Evolutionary conservation across 2,113 vertebrate species (phyloP), one percentile per base, ranked within the genome.

Genomic region (Apteryx mantelli): DNA sequence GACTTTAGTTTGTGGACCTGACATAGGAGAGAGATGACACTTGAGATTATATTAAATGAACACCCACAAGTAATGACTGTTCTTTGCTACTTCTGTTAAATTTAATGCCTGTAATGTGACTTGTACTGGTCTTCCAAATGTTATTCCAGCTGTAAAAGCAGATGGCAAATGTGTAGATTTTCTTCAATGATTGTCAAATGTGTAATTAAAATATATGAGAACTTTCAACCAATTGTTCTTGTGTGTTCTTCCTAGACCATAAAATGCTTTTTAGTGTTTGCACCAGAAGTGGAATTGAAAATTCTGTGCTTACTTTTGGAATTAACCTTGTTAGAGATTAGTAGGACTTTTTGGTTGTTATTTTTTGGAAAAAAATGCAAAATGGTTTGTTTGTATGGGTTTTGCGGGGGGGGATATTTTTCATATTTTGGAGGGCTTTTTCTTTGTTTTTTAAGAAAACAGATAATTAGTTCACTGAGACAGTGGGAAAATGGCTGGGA

Each of bases 171-270:
- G n/a, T 71, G 50, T 91, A 88, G 84, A 89, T 89, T 93, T 38
- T 94, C 38, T 91, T 88, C 65, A 88, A 50, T 92, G 42, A 91
- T 50, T 94, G 86, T 95, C 73, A 92, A 88, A 65, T 89, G 42
- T 92, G 2, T 82, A 89, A 93, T 75, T 94, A 88, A 94, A 97
- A 92, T 73, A 58, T 11, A 82, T 52, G 34, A 78, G 34, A 91
- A 74, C 50, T 85, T 89, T 50, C 21, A 95, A 56, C n/a, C 63
- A 17, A 12, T 93, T 84, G 68, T 46, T 94, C 8, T 53, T 87
- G 55, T 91, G 50, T 88, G 30, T 77, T 93, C 38, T 96, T 91
- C 60, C 69, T 83, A 55, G 34, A 79, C 5, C 4, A 48, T 74
- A 68, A 80, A 80, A 92, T 82, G 28, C 21, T 94, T 74, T 93